Evolutionary conservation across 2,888 invertebrate species (phyloP), one percentile per base, ranked within the genome.

Genomic region (Trachelus stipa): DNA sequence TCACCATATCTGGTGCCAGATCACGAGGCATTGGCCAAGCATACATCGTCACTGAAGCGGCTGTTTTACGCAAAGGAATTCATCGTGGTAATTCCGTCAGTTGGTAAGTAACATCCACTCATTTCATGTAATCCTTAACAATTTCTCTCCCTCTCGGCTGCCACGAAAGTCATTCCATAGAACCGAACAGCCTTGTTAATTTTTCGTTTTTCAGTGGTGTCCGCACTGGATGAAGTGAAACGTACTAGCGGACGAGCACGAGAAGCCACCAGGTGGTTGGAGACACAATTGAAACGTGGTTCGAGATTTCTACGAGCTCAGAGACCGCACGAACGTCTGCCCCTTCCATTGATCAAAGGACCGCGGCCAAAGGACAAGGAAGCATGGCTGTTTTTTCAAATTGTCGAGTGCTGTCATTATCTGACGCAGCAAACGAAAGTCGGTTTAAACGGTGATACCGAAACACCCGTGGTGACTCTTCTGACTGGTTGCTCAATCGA

Each of bases 191-290:
- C 11, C 12, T 69, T 69, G 69, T 31, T 11, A 4, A 15, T 69
- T n/a, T 23, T 11, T 69, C 82, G 81, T 87, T 86, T 93, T 93
- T 15, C 92, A 98, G 98, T 98, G 82, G 94, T 98, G 79, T 97
- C 96, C 86, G 96, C 96, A 82, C 92, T 98, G 90, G 98, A 98
- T 91, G 96, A 97, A 86, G 92, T 97, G 86, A 98, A 98, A 92
- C 96, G 96, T 80, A 96, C 96, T 83, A 96, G 96, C 87, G 94
- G 95, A 82, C 94, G 95, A 82, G 98, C 98, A 0, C 94, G 98
- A 76, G 97, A 98, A 90, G 97, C 97, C 4, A 98, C 98, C 80
- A 96, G 98, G 83, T 98, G 98, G 98, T 92, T 98, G 82, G 98
- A 98, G 92, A 93, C 94, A 68, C 97, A 98, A 89, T 95, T 98